phyloP scores from a whole-genome alignment of 53 echinoderm and acorn worm genomes.

The Actinopyga echinites region DNA sequence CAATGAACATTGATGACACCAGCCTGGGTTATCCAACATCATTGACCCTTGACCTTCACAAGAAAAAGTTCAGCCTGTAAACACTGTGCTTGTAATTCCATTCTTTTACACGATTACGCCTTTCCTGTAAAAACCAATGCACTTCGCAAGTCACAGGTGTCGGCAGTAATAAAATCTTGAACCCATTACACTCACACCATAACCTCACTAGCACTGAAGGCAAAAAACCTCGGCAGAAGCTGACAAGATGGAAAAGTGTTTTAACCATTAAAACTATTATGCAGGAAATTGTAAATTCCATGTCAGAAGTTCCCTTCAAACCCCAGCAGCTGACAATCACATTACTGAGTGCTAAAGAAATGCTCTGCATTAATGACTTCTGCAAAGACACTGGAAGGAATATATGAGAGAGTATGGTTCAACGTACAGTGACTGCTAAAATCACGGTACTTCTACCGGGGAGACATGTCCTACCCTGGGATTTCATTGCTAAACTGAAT shows the following conservation, averaged over 20 bases:
- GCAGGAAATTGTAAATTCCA: slow-evolving; percentile 37
- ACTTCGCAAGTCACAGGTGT: slow-evolving; percentile 15
- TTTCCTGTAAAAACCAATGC: background rate
- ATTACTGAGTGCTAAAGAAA: too few relatives aligned
- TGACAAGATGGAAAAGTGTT: slow-evolving; percentile 12
- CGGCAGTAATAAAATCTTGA: slow-evolving; percentile 30
- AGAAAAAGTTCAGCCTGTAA: too few relatives aligned
- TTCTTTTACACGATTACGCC: too few relatives aligned
- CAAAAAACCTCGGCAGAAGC: background rate
- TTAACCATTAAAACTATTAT: slow-evolving; percentile 25
- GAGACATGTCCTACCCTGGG: too few relatives aligned
- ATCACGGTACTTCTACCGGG: too few relatives aligned
- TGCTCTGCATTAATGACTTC: too few relatives aligned
- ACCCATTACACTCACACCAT: slow-evolving; percentile 33
- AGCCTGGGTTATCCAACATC: background rate
- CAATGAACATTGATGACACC: background rate
- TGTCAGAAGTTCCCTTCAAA: background rate
- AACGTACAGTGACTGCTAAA: too few relatives aligned
- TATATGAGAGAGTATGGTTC: too few relatives aligned
- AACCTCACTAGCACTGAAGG: slow-evolving; percentile 16
- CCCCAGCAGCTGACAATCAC: too few relatives aligned
- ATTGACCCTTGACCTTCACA: background rate
- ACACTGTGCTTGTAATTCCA: too few relatives aligned
- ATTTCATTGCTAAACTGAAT: too few relatives aligned
- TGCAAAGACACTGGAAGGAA: too few relatives aligned